Percentiles rank a stretch among this genome's conserved stretches.
Evolutionary conservation across 2,888 invertebrate genomes (phyloP).

Genomic region (Allygus modestus): DNA sequence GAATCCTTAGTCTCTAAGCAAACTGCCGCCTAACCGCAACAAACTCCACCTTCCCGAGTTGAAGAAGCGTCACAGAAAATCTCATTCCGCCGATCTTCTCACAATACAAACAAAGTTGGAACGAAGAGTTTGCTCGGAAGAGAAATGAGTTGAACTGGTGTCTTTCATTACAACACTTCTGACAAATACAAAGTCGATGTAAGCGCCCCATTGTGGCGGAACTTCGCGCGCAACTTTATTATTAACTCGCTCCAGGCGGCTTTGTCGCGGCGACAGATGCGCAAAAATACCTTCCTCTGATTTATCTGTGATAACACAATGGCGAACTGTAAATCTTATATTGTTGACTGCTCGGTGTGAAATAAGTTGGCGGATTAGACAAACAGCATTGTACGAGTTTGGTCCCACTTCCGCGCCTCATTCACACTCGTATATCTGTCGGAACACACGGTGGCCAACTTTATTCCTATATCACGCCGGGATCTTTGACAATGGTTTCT

Average conservation of each 20-base stretch:
- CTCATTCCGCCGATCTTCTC: slow-evolving; percentile 29
- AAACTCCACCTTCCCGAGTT: background rate
- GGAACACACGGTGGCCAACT: background rate
- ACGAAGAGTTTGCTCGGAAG: slow-evolving; percentile 48
- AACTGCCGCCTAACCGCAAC: background rate
- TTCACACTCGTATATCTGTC: slow-evolving; percentile 20
- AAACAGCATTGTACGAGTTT: slow-evolving; percentile 16
- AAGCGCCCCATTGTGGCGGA: slow-evolving; percentile 31
- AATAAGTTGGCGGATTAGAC: slow-evolving; percentile 22
- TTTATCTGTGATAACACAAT: slow-evolving; percentile 41
- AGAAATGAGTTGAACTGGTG: slow-evolving; percentile 53
- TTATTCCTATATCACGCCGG: slow-evolving; percentile 16
- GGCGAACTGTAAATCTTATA: slow-evolving; percentile 44
- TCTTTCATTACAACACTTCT: slow-evolving; percentile 53
- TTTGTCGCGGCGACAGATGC: slow-evolving; percentile 38
- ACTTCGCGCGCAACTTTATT: slow-evolving; percentile 51
- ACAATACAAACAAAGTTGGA: slow-evolving; percentile 49
- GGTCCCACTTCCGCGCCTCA: background rate
- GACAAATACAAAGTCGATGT: slow-evolving; percentile 59
- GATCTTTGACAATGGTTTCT: slow-evolving; percentile 1
- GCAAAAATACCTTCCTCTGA: slow-evolving; percentile 51
- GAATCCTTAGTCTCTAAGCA: no score
- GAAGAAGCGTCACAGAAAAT: slow-evolving; percentile 16
- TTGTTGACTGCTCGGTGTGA: slow-evolving; percentile 24
- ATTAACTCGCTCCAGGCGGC: slow-evolving; percentile 38